phyloP scores from a whole-genome alignment of 2,888 invertebrate species.

The Ochlodes sylvanus region DNA sequence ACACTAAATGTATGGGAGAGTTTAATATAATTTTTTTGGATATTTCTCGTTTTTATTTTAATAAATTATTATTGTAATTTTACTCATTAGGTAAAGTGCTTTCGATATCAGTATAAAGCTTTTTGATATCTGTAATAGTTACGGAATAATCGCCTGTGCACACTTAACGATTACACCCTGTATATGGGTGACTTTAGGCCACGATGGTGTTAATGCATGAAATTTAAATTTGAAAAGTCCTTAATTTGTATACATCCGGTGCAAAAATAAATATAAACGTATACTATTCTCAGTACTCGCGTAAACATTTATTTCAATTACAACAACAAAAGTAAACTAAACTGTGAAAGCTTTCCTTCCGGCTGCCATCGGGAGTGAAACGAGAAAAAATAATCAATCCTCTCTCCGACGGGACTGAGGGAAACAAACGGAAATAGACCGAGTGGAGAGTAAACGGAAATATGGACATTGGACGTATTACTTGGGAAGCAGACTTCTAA shows the following conservation, averaged over 20 bases:
- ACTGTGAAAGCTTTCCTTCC: conserved; percentile 29
- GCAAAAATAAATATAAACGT: conserved; percentile 2
- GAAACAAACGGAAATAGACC: conserved; percentile 29
- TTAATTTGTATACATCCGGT: not conserved
- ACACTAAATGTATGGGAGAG: too few relatives aligned
- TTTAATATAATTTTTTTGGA: too few relatives aligned
- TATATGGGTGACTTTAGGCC: too few relatives aligned
- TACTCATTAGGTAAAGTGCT: too few relatives aligned
- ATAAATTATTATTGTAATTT: too few relatives aligned
- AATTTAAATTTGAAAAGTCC: not conserved
- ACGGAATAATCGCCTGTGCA: too few relatives aligned
- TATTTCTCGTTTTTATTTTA: too few relatives aligned
- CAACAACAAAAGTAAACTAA: conserved; percentile 18
- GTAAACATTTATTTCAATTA: conserved; percentile 28
- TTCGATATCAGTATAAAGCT: too few relatives aligned
- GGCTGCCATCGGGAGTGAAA: conserved; percentile 16
- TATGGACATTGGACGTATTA: conserved; percentile 19
- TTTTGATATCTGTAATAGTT: too few relatives aligned
- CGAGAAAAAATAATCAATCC: conserved; percentile 32
- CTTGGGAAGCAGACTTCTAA: conserved; percentile 6
- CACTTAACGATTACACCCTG: too few relatives aligned
- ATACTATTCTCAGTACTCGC: not conserved
- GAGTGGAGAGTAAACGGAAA: conserved; percentile 17
- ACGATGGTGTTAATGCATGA: too few relatives aligned
- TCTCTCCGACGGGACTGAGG: conserved; percentile 28